A percentile compares a stretch with the other conserved stretches of the same genome.
phyloP scores from a whole-genome alignment of 2,797 vertebrate species.

The Pangasius krempfi region DNA sequence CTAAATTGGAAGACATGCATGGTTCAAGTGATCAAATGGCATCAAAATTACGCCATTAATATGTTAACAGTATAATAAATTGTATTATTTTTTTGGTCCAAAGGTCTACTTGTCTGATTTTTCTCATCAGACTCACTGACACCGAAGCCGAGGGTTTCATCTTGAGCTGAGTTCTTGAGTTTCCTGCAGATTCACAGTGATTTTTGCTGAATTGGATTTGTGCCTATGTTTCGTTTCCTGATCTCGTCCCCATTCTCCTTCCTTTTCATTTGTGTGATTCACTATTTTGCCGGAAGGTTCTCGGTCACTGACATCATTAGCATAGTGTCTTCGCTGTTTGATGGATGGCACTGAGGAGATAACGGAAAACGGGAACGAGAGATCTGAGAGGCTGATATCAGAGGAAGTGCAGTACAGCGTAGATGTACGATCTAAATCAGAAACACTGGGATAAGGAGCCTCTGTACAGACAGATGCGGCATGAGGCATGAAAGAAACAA shows the following conservation, averaged over 20 bases:
- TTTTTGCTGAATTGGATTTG: slow-evolving; percentile 9
- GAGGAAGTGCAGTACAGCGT: slow-evolving; percentile 36
- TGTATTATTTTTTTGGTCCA: not conserved
- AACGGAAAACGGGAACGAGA: slow-evolving; percentile 36
- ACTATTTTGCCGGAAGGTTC: slow-evolving; percentile 34
- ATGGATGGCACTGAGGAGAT: slow-evolving; percentile 46
- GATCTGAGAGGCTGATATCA: slow-evolving; percentile 43
- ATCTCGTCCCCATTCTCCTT: not conserved
- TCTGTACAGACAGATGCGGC: not conserved
- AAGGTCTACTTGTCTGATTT: not conserved
- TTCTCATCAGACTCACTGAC: not conserved
- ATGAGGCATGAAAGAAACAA: not conserved
- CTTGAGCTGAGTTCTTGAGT: not conserved
- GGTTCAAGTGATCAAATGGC: not conserved
- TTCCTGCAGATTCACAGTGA: not conserved
- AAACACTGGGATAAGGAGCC: slow-evolving; percentile 12
- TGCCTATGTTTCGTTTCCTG: slow-evolving; percentile 28
- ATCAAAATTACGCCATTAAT: not conserved
- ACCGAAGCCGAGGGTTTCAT: not conserved
- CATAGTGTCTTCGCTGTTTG: slow-evolving; percentile 40
- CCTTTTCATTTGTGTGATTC: slow-evolving; percentile 14
- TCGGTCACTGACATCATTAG: slow-evolving; percentile 45
- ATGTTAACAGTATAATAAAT: not conserved
- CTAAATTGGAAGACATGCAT: not conserved
- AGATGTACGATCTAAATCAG: slow-evolving; percentile 40